phyloP scores from a whole-genome alignment of 1,140 invertebrate genomes.

The Acarapis woodi region DNA sequence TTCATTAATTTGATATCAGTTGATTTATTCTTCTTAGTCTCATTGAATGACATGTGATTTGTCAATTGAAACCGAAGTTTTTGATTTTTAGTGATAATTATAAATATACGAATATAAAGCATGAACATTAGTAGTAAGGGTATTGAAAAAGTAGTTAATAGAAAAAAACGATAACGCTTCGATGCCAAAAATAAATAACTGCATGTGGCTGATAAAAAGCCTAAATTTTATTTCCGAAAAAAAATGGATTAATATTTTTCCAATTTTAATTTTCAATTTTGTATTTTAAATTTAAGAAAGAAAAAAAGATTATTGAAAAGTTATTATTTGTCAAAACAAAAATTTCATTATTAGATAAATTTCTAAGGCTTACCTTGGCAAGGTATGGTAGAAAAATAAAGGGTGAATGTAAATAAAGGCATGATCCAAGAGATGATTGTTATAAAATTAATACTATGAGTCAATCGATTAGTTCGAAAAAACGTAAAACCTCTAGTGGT shows the following conservation, averaged over 20 bases:
- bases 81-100: conserved; percentile 24
- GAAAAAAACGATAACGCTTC: conserved; percentile 6
- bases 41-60: neutral
- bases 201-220: conserved; percentile 7
- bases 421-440: conserved; percentile 8
- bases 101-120: conserved; percentile 28
- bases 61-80: no score
- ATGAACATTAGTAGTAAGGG: conserved; percentile 25
- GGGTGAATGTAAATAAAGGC: conserved; percentile 4
- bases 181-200: conserved; percentile 3
- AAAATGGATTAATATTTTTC: neutral
- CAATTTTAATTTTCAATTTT: neutral
- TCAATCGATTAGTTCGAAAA: conserved; percentile 9
- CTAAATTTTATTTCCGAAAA: conserved; percentile 1
- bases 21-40: no score
- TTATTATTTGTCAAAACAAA: neutral
- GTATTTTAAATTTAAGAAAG: neutral
- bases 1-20: neutral
- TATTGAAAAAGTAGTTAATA: conserved; percentile 15
- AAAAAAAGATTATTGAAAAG: neutral
- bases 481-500: neutral
- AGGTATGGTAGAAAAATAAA: conserved; percentile 8
- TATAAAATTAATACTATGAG: conserved; percentile 8
- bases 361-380: conserved; percentile 9
- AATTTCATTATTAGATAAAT: neutral